These are phyloP conservation scores for Ophonus ardosiacus DNA, from an alignment of 2,888 invertebrate genomes.

Conservation along the genomic window DNA sequence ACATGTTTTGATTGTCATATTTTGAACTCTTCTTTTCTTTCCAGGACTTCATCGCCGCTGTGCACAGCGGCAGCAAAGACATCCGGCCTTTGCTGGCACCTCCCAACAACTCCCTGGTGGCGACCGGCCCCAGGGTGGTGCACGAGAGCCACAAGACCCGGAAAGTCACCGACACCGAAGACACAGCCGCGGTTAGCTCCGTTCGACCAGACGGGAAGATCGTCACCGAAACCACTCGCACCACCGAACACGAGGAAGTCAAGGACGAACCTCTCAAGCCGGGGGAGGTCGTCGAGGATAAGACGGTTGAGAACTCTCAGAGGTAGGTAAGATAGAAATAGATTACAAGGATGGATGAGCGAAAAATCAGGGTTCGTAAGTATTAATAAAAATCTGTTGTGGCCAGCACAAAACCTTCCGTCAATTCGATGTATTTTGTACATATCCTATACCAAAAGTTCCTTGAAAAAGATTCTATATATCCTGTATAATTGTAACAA, in stretches of 20 bases:
- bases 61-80: constrained; percentile 82
- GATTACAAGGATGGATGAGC: neutral
- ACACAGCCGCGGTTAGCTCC: constrained; percentile 86
- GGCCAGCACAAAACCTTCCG: too few relatives aligned
- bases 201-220: constrained; percentile 89
- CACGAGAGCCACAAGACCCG: constrained; percentile 87
- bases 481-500: too few relatives aligned
- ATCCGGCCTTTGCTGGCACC: constrained; percentile 83
- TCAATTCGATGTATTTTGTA: too few relatives aligned
- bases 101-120: constrained; percentile 81
- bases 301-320: constrained; percentile 76
- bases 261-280: constrained; percentile 88
- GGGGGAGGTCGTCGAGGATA: constrained; percentile 76
- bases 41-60: constrained; percentile 87
- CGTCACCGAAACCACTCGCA: constrained; percentile 90
- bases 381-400: too few relatives aligned
- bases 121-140: constrained; percentile 84
- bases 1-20: constrained; percentile 4
- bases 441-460: too few relatives aligned
- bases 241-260: constrained; percentile 90
- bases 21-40: neutral
- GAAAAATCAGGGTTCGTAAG: too few relatives aligned
- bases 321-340: constrained; percentile 68
- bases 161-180: constrained; percentile 92
- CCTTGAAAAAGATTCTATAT: too few relatives aligned